Evolutionary conservation across 2,113 vertebrate species (phyloP), one percentile per base, ranked within the genome.

Genomic region (Tragelaphus imberbis): DNA sequence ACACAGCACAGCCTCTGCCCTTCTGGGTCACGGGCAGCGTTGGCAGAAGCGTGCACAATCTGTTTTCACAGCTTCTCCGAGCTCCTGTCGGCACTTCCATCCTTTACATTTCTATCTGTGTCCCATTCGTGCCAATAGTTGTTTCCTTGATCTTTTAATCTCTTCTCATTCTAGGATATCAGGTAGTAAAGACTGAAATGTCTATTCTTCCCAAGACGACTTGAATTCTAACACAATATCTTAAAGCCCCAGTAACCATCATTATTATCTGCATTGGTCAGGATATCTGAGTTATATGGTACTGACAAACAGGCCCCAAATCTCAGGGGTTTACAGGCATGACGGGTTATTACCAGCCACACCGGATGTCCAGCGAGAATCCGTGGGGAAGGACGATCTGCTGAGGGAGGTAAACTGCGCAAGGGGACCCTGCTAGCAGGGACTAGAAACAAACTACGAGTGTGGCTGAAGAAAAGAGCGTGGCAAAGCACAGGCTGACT

Each of bases 371-470:
- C 49, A 25, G 23, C 9, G 36, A 21, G 44, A 89, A 30, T 21
- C 40, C 6, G 0, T 6, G 23, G 5, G 55, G 6, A 0, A 51
- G 16, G 23, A 36, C 30, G 0, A 6, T 36, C 56, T 63, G n/a
- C 30, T 15, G 9, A 16, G 16, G 2, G 1, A 2, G 7, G 30
- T 5, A 21, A 16, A 2, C 33, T 33, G 56, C 12, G 0, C 3
- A 1, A 14, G 23, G 68, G 40, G 17, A 21, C 4, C 10, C 2
- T 13, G 4, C 53, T 61, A 61, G 47, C 47, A 25, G 51, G 15
- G 7, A 65, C 23, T 25, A 8, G 49, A 6, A n/a, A 30, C 10
- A 44, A 47, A 9, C 10, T 36, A 44, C 2, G 4, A 36, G 5
- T 30, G 13, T 33, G 44, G 21, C 84, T 44, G 36, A 63, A n/a